Evolutionary conservation across 2,113 vertebrate species (phyloP), one percentile per base, ranked within the genome.

Genomic region (Labeo catla): DNA sequence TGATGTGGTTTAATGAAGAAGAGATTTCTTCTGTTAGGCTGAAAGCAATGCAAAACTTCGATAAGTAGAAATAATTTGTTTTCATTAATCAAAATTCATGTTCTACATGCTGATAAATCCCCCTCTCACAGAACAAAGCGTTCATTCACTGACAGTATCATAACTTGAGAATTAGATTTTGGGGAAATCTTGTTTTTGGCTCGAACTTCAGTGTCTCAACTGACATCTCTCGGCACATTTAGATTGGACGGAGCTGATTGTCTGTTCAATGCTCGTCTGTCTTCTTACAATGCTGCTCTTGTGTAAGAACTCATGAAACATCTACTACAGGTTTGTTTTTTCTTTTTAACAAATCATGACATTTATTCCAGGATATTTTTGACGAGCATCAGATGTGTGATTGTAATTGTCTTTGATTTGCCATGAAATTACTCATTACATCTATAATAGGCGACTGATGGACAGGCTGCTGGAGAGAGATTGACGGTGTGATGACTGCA

Each of bases 111-210:
- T 34, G 36, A 45, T 73, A 47, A n/a, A 47, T 73, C 43, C 70
- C 2, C 6, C 21, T 49, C 45, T 28, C 43, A 23, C 72, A 49
- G 72, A 49, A 76, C 72, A 76, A 50, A 76, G 72, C 11, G 1
- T 49, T 28, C 45, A 23, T 76, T 76, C 12, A 28, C 45, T 49
- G 72, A 49, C 45, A 49, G 10, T 76, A 8, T 52, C 52, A 52
- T 13, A 34, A 50, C 28, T 34, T 54, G 76, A 72, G 78, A 50
- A 87, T 80, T 76, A 66, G 86, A 84, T 84, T 87, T 81, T 21
- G 21, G n/a, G 49, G 54, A 83, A 72, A 59, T 65, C 85, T 81
- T 86, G 61, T 52, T 73, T 83, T 85, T 52, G 72, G 68, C 83
- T 59, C 9, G 21, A 54, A 45, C n/a, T 52, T 23, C 61, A 36